Base-by-base conservation (phyloP, 1,140 invertebrate species). In the Stenopsyche tienmushanensis region DNA sequence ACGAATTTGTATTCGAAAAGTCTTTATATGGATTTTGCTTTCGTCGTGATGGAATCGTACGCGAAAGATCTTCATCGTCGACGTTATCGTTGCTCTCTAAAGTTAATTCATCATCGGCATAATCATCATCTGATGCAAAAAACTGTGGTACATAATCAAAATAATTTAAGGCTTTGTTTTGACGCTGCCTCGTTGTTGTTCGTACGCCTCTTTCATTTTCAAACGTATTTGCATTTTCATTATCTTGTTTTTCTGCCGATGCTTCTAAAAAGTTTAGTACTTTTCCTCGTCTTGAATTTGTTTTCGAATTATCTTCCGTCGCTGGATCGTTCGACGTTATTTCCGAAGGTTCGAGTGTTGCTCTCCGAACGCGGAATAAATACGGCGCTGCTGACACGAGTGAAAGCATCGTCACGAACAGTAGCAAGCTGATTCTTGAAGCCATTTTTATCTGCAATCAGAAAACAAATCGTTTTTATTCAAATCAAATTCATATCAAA, bases 1-100 rank as follows among this genome's bases (percentile, higher is more conserved):
- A 62, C 3, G 79, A 79, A 62, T 81, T 81, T 1, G 80, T 72
- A 41, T 76, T 78, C 29, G 77, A 76, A 21, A 75, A 76, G 49
- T 78, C 80, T 71, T 81, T 80, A 69, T 81, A 80, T 58, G 76
- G 79, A 45, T 81, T 78, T 57, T 78, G 77, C 39, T 76, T 72
- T 15, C 80, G 73, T 15, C 80, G 73, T 0, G 75, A 75, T 5
- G 80, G 80, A 24, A 80, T 77, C 1, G 78, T 80, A 62, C 80
- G 71, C 1, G 80, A 81, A 8, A 80, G 54, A 15, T 79, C 78
- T 15, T 80, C 78, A 45, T 78, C 76, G 45, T 79, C 77, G 44
- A 74, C 73, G 17, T 77, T 75, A 18, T 80, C 78, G 53, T 77
- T 78, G 5, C 78, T 77, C 8, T 76, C 67, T 58, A 77, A 78